phyloP scores from a whole-genome alignment of 1,140 invertebrate genomes.

The Tribolium madens region DNA sequence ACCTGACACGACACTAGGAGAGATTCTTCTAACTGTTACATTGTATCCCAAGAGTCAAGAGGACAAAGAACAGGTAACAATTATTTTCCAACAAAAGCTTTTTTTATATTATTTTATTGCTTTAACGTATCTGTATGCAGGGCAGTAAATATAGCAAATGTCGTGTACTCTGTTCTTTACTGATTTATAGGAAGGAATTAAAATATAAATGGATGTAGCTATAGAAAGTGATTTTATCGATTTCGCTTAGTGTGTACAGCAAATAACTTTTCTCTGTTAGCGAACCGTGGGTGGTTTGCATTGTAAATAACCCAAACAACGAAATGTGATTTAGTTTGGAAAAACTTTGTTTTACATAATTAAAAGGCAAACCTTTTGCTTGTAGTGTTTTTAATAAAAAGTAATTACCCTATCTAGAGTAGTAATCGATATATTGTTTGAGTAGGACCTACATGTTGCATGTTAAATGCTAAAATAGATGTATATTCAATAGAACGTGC shows the following conservation, averaged over 20 bases:
- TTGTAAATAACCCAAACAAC: background rate
- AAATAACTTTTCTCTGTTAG: constrained; percentile 9
- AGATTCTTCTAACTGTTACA: constrained; percentile 83
- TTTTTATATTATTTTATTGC: background rate
- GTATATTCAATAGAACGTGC: background rate
- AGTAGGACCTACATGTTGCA: background rate
- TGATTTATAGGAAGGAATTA: constrained; percentile 15
- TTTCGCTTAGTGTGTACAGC: background rate
- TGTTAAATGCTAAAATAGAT: background rate
- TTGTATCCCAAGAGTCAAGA: constrained; percentile 90
- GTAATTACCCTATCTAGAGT: too few relatives aligned
- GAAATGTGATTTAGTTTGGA: background rate
- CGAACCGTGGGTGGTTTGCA: constrained; percentile 25
- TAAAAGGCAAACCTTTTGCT: background rate
- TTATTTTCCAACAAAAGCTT: too few relatives aligned
- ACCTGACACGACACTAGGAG: constrained; percentile 79
- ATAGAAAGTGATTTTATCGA: constrained; percentile 11
- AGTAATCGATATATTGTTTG: too few relatives aligned
- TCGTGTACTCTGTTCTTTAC: background rate
- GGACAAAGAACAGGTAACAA: constrained; percentile 90
- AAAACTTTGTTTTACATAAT: background rate
- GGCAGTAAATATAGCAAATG: background rate
- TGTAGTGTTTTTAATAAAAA: background rate
- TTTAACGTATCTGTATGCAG: too few relatives aligned
- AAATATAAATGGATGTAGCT: constrained; percentile 19